These are phyloP conservation scores for Mesaphorura yosii DNA, from an alignment of 1,140 invertebrate species.

Conservation along the genomic window DNA sequence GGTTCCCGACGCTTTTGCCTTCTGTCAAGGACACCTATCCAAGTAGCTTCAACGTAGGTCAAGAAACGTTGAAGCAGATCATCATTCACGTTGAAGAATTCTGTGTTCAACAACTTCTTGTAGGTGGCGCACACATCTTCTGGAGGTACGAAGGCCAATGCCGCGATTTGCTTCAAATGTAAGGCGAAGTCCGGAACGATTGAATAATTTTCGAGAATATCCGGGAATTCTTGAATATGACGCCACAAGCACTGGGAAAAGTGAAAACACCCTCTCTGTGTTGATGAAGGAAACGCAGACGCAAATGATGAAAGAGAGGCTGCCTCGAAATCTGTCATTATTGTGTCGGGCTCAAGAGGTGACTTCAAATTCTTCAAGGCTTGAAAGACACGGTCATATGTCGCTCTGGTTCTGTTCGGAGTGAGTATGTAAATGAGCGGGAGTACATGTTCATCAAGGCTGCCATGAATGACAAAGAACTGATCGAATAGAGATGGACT, in stretches of 20 bases:
- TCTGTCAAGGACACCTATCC: constrained; percentile 9
- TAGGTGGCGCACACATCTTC: constrained; percentile 3
- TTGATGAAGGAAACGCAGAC: background rate
- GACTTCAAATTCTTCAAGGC: background rate
- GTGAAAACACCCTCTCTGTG: background rate
- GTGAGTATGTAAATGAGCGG: background rate
- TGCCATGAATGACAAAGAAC: background rate
- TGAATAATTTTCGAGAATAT: background rate
- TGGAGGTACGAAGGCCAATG: constrained; percentile 9
- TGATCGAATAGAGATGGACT: background rate
- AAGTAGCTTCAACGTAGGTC: constrained; percentile 13
- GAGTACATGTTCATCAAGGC: background rate
- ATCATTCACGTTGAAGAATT: constrained; percentile 4
- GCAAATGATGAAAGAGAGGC: background rate
- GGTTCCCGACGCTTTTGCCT: background rate
- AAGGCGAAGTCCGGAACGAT: constrained; percentile 11
- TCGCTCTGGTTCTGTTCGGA: background rate
- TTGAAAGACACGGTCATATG: background rate
- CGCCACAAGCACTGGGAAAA: background rate
- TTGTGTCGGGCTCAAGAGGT: background rate
- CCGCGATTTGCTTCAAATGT: background rate
- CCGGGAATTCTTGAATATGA: background rate
- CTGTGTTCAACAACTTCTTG: constrained; percentile 1
- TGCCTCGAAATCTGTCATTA: background rate
- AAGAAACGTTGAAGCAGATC: background rate